Percentiles rank a stretch among this genome's conserved stretches.
Evolutionary conservation across 1,140 invertebrate genomes (phyloP).

Genomic region (Lycorma delicatula): DNA sequence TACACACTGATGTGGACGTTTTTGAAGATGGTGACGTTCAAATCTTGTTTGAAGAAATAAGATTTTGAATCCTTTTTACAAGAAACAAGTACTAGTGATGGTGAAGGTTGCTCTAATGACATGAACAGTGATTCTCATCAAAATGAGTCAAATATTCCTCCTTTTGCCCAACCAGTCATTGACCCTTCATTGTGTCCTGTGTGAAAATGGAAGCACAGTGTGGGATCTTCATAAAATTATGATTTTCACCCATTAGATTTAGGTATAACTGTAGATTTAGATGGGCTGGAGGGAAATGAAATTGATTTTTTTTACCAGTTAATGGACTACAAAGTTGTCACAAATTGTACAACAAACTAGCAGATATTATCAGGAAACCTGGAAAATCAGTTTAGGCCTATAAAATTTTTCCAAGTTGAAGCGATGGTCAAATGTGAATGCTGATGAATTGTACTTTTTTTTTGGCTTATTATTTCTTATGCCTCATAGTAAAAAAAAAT

Average conservation of each 20-base stretch:
- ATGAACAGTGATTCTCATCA: too few relatives aligned
- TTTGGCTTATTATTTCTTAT: not conserved
- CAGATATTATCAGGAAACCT: not conserved
- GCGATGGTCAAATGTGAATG: not conserved
- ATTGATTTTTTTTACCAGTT: constrained; percentile 2
- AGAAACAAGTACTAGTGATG: not conserved
- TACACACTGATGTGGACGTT: not conserved
- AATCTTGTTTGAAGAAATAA: not conserved
- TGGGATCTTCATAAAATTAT: not conserved
- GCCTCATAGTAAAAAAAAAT: too few relatives aligned
- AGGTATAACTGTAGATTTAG: not conserved
- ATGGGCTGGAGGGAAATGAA: not conserved
- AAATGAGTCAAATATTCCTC: not conserved
- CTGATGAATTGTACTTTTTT: constrained; percentile 5
- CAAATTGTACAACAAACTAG: not conserved
- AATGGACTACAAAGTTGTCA: not conserved
- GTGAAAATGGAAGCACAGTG: not conserved
- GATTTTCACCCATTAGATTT: not conserved
- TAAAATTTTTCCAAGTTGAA: not conserved
- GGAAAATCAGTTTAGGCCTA: not conserved
- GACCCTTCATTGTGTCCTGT: not conserved
- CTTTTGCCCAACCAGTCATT: not conserved
- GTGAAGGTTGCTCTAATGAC: not conserved
- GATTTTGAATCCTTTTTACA: not conserved
- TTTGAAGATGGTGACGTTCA: not conserved